Conservation (phyloP, 2,888 invertebrate genomes). For the Rhopalosiphum nymphaeae region DNA sequence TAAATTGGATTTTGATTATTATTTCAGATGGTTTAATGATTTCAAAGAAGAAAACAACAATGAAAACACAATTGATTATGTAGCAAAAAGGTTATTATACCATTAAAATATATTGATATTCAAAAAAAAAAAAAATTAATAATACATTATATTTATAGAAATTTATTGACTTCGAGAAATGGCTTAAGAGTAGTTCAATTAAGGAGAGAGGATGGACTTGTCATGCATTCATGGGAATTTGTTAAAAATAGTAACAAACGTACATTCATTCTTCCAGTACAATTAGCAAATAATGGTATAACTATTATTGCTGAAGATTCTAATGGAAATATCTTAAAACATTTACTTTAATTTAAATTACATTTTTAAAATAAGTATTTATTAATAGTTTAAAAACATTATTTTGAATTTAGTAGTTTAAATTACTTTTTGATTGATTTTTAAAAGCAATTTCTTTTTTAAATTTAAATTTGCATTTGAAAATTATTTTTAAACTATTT, state of each 20-base stretch:
- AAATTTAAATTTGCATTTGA: not conserved
- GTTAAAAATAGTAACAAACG: constrained; percentile 69
- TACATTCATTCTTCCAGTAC: constrained; percentile 68
- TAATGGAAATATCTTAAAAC: constrained; percentile 77
- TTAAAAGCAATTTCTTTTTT: not conserved
- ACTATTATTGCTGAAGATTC: constrained; percentile 79
- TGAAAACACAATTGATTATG: constrained; percentile 40
- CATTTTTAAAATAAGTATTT: not conserved
- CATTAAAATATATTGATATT: constrained; percentile 2
- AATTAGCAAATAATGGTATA: constrained; percentile 69
- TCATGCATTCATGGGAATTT: constrained; percentile 77
- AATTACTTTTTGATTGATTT: constrained; percentile 5
- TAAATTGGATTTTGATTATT: not conserved
- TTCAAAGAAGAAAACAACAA: constrained; percentile 47
- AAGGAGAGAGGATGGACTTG: constrained; percentile 75
- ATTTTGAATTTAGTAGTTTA: not conserved
- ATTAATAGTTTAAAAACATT: not conserved
- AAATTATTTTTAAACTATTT: not conserved
- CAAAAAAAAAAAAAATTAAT: constrained; percentile 61
- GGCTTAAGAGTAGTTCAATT: constrained; percentile 79
- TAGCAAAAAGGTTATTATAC: constrained; percentile 66
- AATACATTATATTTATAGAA: constrained; percentile 70
- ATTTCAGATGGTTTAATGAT: constrained; percentile 56
- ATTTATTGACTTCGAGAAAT: constrained; percentile 76
- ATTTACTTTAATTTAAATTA: constrained; percentile 43